Percentiles rank a stretch among this genome's conserved stretches.
These are phyloP conservation scores for Drosophila varians DNA, from an alignment of 1,140 invertebrate species.

Conservation along the genomic window DNA sequence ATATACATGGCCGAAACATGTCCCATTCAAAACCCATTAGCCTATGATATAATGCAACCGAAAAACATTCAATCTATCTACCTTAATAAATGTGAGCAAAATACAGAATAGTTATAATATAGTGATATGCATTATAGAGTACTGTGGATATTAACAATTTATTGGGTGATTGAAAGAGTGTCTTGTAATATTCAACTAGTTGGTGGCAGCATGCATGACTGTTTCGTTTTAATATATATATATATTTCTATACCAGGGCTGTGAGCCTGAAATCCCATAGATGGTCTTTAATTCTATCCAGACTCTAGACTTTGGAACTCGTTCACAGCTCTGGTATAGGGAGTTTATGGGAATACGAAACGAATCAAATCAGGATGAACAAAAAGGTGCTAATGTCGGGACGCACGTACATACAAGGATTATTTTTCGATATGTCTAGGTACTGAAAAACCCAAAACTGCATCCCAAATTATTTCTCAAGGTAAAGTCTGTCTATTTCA, in stretches of 20 bases:
- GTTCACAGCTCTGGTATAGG: neutral
- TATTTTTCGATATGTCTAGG: slow-evolving; percentile 15
- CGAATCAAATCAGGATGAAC: slow-evolving; percentile 24
- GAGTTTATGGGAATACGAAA: slow-evolving; percentile 21
- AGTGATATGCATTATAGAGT: slow-evolving; percentile 31
- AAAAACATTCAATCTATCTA: slow-evolving; percentile 36
- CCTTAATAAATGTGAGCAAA: slow-evolving; percentile 14
- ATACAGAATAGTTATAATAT: slow-evolving; percentile 23
- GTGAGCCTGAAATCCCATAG: neutral
- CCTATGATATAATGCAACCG: neutral
- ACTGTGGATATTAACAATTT: slow-evolving; percentile 23
- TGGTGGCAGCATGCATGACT: slow-evolving; percentile 53
- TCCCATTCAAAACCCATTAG: slow-evolving; percentile 13
- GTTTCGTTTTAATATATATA: slow-evolving; percentile 17
- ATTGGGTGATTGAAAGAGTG: slow-evolving; percentile 37
- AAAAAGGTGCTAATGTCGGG: slow-evolving; percentile 29
- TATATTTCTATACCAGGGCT: slow-evolving; percentile 9
- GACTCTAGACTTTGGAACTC: too few relatives aligned
- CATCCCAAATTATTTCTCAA: slow-evolving; percentile 23
- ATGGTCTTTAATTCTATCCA: too few relatives aligned
- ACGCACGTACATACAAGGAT: slow-evolving; percentile 29
- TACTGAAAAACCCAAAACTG: slow-evolving; percentile 40
- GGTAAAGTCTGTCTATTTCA: neutral
- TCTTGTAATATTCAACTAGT: neutral
- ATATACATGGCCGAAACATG: neutral